phyloP scores from a whole-genome alignment of 2,888 invertebrate genomes.

The Spodoptera littoralis region DNA sequence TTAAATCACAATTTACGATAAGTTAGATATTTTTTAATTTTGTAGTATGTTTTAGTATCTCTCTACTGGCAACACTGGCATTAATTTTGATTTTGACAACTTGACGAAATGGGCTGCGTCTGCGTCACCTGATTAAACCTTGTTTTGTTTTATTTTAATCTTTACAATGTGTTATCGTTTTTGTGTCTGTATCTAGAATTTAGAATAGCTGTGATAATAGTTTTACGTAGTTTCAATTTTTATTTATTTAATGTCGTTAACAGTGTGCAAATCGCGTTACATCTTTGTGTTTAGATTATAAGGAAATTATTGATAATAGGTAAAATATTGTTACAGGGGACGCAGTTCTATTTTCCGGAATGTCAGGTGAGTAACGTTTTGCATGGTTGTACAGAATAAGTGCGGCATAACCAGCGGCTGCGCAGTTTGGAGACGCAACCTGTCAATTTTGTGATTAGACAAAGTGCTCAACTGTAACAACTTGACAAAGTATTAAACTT shows the following conservation, averaged over 20 bases:
- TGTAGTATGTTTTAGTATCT: constrained; percentile 14
- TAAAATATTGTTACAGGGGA: constrained; percentile 87
- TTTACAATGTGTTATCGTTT: constrained; percentile 14
- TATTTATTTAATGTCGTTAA: constrained; percentile 19
- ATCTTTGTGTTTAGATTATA: constrained; percentile 14
- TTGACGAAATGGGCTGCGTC: constrained; percentile 41
- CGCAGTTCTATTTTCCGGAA: constrained; percentile 90
- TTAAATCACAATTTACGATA: too few species aligned
- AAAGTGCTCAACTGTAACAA: too few species aligned
- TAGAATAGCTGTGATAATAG: constrained; percentile 51
- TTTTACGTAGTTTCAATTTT: constrained; percentile 6
- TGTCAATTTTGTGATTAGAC: too few species aligned
- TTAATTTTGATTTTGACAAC: constrained; percentile 31
- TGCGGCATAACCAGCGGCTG: too few species aligned
- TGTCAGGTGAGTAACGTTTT: constrained; percentile 86
- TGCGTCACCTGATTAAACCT: constrained; percentile 39
- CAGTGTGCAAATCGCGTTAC: constrained; percentile 3
- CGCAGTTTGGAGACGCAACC: too few species aligned
- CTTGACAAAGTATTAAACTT: too few species aligned
- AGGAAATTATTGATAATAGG: constrained; percentile 21
- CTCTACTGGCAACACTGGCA: constrained; percentile 32
- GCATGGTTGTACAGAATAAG: not conserved
- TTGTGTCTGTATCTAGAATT: constrained; percentile 15
- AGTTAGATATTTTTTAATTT: not conserved
- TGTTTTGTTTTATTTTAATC: constrained; percentile 20